Percentiles rank a stretch among this genome's conserved stretches.
phyloP scores from a whole-genome alignment of 2,888 invertebrate genomes.

The Lepas anatifera region DNA sequence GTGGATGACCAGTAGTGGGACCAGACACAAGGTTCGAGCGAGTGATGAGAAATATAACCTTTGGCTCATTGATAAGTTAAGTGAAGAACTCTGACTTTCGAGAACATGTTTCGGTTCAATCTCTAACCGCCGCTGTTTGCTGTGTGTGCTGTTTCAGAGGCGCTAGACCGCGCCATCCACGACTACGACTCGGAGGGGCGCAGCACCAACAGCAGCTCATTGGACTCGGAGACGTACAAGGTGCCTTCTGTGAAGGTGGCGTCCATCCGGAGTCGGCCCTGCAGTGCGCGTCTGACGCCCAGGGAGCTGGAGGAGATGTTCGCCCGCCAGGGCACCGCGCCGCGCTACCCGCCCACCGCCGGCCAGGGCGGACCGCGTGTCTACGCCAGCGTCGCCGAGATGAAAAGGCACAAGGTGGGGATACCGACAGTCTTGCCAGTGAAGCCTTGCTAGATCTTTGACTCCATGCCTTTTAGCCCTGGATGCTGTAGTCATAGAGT shows the following conservation, averaged over 20 bases:
- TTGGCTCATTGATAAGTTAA: too few relatives aligned
- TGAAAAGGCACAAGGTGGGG: constrained; percentile 74
- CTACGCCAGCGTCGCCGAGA: constrained; percentile 87
- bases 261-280: constrained; percentile 77
- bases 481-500: too few relatives aligned
- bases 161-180: constrained; percentile 8
- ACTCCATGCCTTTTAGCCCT: too few relatives aligned
- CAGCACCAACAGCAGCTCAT: constrained; percentile 63
- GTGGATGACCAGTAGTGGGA: too few relatives aligned
- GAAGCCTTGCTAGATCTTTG: too few relatives aligned
- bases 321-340: constrained; percentile 62
- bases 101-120: too few relatives aligned
- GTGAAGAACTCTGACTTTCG: too few relatives aligned
- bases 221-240: constrained; percentile 42
- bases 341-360: constrained; percentile 32
- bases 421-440: too few relatives aligned
- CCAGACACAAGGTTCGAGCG: too few relatives aligned
- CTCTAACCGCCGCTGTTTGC: too few relatives aligned
- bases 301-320: constrained; percentile 86
- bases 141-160: background rate
- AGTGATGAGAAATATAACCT: too few relatives aligned
- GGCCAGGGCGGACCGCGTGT: constrained; percentile 45
- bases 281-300: constrained; percentile 75
- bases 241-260: constrained; percentile 52
- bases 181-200: constrained; percentile 11